These are phyloP conservation scores for Formica aserva DNA, from an alignment of 2,888 invertebrate species.

Conservation along the genomic window DNA sequence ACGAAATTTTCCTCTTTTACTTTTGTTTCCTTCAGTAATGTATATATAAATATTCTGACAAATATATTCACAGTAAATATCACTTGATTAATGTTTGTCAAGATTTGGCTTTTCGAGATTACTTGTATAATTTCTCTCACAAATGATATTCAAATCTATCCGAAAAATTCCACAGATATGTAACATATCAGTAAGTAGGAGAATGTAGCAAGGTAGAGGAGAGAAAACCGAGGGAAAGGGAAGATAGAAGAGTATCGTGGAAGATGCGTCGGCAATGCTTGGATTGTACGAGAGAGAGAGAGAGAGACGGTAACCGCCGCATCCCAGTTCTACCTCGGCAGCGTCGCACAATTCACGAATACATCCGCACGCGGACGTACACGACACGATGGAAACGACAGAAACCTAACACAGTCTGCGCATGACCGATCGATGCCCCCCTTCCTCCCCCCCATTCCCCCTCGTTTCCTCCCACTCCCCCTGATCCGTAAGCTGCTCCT, in stretches of 20 bases:
- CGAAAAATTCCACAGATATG: neutral
- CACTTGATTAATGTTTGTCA: neutral
- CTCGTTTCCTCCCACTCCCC: constrained; percentile 41
- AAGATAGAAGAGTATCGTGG: neutral
- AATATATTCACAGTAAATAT: neutral
- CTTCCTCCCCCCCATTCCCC: constrained; percentile 32
- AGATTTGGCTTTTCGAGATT: neutral
- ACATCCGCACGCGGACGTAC: constrained; percentile 27
- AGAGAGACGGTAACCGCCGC: neutral
- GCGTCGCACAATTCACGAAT: constrained; percentile 42
- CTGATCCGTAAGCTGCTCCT: constrained; percentile 41
- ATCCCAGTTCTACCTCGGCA: constrained; percentile 23
- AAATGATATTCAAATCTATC: constrained; percentile 13
- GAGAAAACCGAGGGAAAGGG: neutral
- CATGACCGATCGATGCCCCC: constrained; percentile 82
- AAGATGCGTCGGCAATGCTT: constrained; percentile 8
- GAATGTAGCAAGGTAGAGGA: neutral
- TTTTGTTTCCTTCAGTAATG: neutral
- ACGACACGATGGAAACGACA: constrained; percentile 36
- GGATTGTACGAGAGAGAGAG: neutral
- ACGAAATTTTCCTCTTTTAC: neutral
- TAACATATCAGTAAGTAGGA: neutral
- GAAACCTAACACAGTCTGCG: constrained; percentile 72
- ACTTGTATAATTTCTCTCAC: neutral
- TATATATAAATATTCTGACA: neutral